A percentile compares a stretch with the other conserved stretches of the same genome.
phyloP scores from a whole-genome alignment of 1,140 invertebrate genomes.

The Drosophila tropicalis region DNA sequence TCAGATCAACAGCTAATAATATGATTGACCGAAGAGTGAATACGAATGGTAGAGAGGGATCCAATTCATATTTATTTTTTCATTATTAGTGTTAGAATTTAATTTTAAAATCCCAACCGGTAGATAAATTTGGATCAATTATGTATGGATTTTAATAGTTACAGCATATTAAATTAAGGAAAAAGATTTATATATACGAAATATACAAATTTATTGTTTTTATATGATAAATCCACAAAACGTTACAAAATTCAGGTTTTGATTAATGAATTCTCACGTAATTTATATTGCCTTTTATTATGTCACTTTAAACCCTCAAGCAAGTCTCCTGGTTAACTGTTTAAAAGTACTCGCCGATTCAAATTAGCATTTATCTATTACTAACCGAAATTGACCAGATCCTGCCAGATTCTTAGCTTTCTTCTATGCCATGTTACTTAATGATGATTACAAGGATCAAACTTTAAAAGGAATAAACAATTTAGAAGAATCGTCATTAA shows the following conservation, averaged over 20 bases:
- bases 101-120: no score
- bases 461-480: background rate
- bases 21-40: background rate
- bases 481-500: background rate
- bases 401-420: conserved; percentile 37
- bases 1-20: background rate
- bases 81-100: no score
- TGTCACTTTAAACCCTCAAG: background rate
- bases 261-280: background rate
- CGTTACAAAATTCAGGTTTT: background rate
- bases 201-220: background rate
- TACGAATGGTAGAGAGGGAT: no score
- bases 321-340: background rate
- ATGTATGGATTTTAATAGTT: no score
- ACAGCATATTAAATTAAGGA: no score
- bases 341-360: background rate
- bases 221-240: background rate
- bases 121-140: no score
- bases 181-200: no score
- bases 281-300: background rate
- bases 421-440: conserved; percentile 15
- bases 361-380: conserved; percentile 2
- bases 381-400: conserved; percentile 25
- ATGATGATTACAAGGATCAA: background rate
- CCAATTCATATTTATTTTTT: no score